Conservation (phyloP, 1,140 invertebrate species). For the Eriocheir sinensis region DNA sequence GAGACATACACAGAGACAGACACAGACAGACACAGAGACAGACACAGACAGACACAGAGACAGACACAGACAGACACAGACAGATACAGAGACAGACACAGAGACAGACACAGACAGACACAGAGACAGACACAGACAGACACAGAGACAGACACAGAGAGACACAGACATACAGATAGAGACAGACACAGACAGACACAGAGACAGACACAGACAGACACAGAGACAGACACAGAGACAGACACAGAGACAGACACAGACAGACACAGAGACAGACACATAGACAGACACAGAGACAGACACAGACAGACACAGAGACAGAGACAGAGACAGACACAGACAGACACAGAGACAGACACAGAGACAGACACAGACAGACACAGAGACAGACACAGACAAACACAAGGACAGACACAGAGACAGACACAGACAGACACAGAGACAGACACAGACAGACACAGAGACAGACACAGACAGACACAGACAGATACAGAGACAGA, state of each 20-base stretch:
- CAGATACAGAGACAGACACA: neutral
- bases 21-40: conserved; percentile 28
- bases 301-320: neutral
- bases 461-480: neutral
- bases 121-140: neutral
- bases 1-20: conserved; percentile 15
- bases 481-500: neutral
- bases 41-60: neutral
- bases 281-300: neutral
- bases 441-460: neutral
- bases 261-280: neutral
- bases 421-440: neutral
- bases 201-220: conserved; percentile 37
- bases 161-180: neutral
- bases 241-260: neutral
- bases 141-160: neutral
- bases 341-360: neutral
- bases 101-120: neutral
- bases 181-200: neutral
- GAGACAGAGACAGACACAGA: neutral
- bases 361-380: neutral
- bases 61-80: neutral
- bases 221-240: conserved; percentile 37
- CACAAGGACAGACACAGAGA: neutral
- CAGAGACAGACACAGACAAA: neutral